These are phyloP conservation scores for Stictonetta naevosa DNA, from an alignment of 2,113 vertebrate species.

Conservation along the genomic window DNA sequence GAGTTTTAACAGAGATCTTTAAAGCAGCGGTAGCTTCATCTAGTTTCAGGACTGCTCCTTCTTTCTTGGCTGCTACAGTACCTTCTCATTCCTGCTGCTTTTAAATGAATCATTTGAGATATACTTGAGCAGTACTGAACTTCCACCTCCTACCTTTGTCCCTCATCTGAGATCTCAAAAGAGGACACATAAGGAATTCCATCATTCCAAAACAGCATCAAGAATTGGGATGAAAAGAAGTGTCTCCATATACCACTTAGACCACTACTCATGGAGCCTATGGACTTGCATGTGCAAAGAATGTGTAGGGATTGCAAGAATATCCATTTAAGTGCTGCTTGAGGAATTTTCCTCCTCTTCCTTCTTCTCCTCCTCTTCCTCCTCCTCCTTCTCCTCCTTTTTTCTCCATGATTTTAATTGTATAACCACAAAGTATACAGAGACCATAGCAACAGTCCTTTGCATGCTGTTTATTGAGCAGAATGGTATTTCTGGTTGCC, in stretches of 20 bases:
- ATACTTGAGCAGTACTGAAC: background rate
- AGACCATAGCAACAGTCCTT: background rate
- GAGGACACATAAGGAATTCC: background rate
- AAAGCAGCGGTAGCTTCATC: background rate
- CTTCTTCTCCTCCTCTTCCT: too few species aligned
- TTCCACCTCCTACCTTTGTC: background rate
- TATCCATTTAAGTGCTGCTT: background rate
- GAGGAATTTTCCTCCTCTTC: background rate
- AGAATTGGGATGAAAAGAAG: background rate
- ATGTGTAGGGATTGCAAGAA: background rate
- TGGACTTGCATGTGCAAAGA: background rate
- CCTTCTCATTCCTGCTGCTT: background rate
- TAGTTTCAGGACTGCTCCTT: background rate
- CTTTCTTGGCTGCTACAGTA: background rate
- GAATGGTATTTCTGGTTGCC: fast-evolving
- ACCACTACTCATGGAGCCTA: background rate
- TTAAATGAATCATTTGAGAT: background rate
- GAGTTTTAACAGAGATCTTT: background rate
- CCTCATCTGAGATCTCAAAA: background rate
- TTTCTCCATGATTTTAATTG: background rate
- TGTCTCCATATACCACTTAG: background rate
- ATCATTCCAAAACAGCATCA: background rate
- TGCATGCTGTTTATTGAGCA: background rate
- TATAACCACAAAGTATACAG: background rate
- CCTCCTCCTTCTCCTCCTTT: too few species aligned